These are phyloP conservation scores for Pterophyllum scalare DNA, from an alignment of 2,113 vertebrate genomes.

Conservation along the genomic window DNA sequence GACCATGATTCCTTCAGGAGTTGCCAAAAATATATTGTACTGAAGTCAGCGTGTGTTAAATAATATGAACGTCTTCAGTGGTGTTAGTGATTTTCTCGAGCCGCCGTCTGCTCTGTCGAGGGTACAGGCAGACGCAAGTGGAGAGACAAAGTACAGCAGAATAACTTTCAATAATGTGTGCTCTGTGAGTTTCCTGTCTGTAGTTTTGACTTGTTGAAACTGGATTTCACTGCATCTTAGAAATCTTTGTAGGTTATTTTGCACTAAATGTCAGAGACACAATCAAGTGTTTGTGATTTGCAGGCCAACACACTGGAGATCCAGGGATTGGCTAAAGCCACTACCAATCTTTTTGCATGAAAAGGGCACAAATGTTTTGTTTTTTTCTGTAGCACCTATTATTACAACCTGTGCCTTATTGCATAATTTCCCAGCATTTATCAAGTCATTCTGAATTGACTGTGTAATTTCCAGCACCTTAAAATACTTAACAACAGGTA, in stretches of 20 bases:
- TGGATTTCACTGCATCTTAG: constrained; percentile 59
- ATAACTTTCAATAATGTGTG: constrained; percentile 14
- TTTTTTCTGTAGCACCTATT: background rate
- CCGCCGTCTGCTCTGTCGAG: background rate
- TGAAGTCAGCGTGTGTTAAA: constrained; percentile 38
- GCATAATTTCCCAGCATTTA: background rate
- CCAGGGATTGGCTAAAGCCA: constrained; percentile 64
- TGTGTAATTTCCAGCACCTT: background rate
- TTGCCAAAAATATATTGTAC: constrained; percentile 63
- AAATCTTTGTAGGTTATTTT: constrained; percentile 72
- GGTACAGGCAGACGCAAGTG: constrained; percentile 7
- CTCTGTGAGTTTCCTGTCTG: constrained; percentile 37
- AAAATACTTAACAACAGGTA: background rate
- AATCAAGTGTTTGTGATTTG: constrained; percentile 76
- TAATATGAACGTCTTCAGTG: constrained; percentile 38
- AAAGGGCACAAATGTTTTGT: constrained; percentile 54
- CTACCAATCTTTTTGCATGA: constrained; percentile 67
- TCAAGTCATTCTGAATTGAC: background rate
- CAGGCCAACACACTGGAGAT: constrained; percentile 54
- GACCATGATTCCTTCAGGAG: constrained; percentile 66
- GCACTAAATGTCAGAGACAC: constrained; percentile 79
- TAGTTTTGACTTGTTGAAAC: constrained; percentile 43
- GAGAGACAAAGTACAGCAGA: constrained; percentile 21
- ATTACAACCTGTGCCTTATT: background rate
- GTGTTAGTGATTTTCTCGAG: constrained; percentile 32